Percentiles rank a stretch among this genome's conserved stretches.
phyloP scores from a whole-genome alignment of 2,797 vertebrate genomes.

The Pseudochirops corinnae region DNA sequence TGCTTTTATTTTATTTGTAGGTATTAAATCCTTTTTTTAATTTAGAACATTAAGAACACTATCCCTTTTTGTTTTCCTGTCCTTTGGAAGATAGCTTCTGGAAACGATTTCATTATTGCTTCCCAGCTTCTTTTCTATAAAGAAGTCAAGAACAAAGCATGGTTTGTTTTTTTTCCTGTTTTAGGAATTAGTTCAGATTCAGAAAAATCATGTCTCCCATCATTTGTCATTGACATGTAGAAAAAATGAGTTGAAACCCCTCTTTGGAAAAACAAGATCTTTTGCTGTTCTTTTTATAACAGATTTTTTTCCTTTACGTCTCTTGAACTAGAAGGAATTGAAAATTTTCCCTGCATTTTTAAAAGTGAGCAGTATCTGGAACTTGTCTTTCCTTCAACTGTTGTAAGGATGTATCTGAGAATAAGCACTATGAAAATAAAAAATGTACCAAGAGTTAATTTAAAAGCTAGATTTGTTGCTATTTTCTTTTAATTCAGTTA shows the following conservation, averaged over 20 bases:
- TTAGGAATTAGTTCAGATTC: rapidly evolving
- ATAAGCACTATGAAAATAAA: background rate
- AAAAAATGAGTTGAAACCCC: conserved; percentile 3
- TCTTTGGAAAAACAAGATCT: background rate
- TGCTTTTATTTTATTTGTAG: background rate
- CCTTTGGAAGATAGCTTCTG: background rate
- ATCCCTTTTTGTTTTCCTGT: background rate
- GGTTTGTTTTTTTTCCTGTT: background rate
- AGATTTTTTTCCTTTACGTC: background rate
- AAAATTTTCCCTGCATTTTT: background rate
- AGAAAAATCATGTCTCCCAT: background rate
- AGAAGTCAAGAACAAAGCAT: background rate
- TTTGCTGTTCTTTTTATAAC: background rate
- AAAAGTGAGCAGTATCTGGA: background rate
- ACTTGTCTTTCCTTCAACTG: background rate
- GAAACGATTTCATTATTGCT: background rate
- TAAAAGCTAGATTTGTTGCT: background rate
- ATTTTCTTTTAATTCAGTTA: background rate
- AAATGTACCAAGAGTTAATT: background rate
- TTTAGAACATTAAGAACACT: background rate
- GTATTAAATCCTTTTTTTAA: background rate
- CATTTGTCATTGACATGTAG: background rate
- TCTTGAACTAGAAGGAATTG: background rate
- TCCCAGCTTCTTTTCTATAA: conserved; percentile 9
- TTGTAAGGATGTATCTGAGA: background rate